Evolutionary conservation across 2,797 vertebrate genomes (phyloP).

Genomic region (Pseudotriccus pelzelni): DNA sequence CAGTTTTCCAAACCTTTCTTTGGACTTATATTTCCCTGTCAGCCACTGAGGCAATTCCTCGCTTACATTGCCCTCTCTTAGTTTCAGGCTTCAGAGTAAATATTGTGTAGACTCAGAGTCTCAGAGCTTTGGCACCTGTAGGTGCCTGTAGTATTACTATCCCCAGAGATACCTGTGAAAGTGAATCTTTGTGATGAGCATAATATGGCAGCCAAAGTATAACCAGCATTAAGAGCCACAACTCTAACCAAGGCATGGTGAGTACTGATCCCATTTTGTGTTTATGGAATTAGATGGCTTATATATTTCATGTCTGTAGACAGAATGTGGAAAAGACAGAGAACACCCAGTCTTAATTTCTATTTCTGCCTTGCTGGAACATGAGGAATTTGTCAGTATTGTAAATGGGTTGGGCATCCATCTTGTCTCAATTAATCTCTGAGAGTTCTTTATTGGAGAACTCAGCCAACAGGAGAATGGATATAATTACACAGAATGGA

Average conservation of each 20-base stretch:
- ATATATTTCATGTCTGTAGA: neutral
- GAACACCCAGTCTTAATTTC: neutral
- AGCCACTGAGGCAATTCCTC: neutral
- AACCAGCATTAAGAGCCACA: neutral
- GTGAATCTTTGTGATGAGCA: neutral
- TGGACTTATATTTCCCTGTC: neutral
- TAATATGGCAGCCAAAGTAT: neutral
- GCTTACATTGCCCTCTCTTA: neutral
- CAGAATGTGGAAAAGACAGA: neutral
- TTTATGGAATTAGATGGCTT: neutral
- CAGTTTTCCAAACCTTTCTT: neutral
- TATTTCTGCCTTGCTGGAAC: neutral
- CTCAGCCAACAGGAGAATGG: neutral
- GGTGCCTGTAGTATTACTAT: too few species aligned
- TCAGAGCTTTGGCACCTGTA: neutral
- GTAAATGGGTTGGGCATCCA: neutral
- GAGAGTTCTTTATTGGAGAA: neutral
- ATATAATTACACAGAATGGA: neutral
- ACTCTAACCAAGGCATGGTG: neutral
- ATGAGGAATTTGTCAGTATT: neutral
- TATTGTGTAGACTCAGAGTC: neutral
- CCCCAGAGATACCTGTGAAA: neutral
- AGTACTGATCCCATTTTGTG: neutral
- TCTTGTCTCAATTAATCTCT: neutral
- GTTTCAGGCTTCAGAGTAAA: neutral